These are phyloP conservation scores for Rousettus leschenaultii DNA, from an alignment of 2,113 vertebrate genomes.

Conservation along the genomic window DNA sequence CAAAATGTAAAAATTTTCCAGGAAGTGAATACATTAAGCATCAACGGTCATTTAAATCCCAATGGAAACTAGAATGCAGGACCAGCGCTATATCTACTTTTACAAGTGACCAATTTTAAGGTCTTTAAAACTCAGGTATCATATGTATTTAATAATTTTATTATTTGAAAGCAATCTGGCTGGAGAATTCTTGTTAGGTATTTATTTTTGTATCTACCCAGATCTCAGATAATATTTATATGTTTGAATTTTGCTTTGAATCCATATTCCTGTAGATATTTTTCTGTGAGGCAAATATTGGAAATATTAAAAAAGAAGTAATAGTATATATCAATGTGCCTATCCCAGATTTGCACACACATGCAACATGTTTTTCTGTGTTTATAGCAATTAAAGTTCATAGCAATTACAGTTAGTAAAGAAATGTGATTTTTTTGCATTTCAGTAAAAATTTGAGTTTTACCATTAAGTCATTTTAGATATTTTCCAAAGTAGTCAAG, in stretches of 20 bases:
- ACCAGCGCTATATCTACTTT: not conserved
- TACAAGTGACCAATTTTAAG: not conserved
- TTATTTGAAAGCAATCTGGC: not conserved
- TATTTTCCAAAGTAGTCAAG: not conserved
- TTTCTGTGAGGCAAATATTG: not conserved
- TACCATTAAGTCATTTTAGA: not conserved
- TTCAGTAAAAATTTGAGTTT: not conserved
- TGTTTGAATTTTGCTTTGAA: not conserved
- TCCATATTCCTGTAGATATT: not conserved
- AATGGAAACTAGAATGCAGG: not conserved
- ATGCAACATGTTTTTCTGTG: not conserved
- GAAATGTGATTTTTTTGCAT: not conserved
- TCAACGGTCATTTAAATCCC: not conserved
- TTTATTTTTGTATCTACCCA: not conserved
- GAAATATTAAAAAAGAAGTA: not conserved
- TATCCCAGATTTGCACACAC: not conserved
- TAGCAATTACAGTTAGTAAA: not conserved
- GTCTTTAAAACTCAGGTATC: not conserved
- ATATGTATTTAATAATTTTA: not conserved
- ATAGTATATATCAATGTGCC: not conserved
- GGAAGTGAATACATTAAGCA: not conserved
- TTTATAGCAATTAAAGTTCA: conserved; percentile 2
- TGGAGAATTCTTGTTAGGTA: not conserved
- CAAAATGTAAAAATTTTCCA: conserved; percentile 6
- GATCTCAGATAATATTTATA: not conserved